Percentiles rank a stretch among this genome's conserved stretches.
Conservation (phyloP, 2,797 vertebrate genomes). For the Eulemur albifrons region DNA sequence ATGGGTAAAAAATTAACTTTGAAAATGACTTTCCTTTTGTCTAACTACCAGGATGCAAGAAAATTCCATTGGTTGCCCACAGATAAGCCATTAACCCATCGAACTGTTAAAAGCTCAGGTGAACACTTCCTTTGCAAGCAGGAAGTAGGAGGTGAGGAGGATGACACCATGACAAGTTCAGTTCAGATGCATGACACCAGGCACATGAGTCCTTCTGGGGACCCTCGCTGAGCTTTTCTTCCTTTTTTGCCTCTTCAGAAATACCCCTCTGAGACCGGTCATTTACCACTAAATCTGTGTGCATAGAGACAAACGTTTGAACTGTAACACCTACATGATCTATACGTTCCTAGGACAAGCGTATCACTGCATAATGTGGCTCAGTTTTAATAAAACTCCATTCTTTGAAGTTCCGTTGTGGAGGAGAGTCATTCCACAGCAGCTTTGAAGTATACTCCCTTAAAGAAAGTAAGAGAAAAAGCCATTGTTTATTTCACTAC, state of each 20-base stretch:
- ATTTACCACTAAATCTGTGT: neutral
- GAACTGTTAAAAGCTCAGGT: neutral
- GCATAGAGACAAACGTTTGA: slow-evolving; percentile 19
- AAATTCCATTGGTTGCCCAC: neutral
- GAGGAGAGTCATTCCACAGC: slow-evolving; percentile 40
- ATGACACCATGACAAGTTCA: neutral
- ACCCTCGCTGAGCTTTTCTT: neutral
- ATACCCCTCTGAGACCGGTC: neutral
- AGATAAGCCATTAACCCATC: neutral
- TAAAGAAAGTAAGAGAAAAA: slow-evolving; percentile 80
- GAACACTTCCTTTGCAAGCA: neutral
- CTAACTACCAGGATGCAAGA: neutral
- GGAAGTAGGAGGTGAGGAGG: neutral
- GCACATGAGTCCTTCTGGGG: neutral
- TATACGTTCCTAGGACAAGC: neutral
- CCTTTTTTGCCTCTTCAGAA: neutral
- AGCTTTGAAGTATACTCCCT: slow-evolving; percentile 69
- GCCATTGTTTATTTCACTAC: slow-evolving; percentile 77
- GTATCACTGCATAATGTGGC: neutral
- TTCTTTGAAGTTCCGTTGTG: slow-evolving; percentile 38
- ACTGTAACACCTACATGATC: neutral
- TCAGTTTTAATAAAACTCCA: slow-evolving; percentile 59
- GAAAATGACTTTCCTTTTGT: slow-evolving; percentile 1
- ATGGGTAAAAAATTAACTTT: neutral
- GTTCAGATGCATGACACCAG: neutral